Conservation (phyloP, 2,888 invertebrate genomes). For the Acrocyrtus sp. region DNA sequence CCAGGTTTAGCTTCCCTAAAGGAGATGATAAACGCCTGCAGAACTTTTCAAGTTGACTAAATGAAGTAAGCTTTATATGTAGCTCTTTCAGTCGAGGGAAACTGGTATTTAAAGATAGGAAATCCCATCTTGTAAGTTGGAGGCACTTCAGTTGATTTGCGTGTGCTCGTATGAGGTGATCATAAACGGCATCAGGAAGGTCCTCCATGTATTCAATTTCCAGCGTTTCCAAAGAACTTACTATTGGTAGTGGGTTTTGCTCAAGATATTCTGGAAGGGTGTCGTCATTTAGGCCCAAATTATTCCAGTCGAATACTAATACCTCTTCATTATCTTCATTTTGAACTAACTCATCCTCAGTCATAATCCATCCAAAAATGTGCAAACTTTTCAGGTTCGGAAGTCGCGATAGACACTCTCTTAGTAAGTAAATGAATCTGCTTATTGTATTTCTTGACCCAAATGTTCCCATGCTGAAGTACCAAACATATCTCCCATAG, state of each 20-base stretch:
- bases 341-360: no score
- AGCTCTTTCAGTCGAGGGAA: slow-evolving; percentile 13
- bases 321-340: slow-evolving; percentile 2
- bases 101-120: neutral
- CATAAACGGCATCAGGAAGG: neutral
- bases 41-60: neutral
- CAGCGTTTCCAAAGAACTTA: neutral
- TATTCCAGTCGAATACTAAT: no score
- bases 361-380: slow-evolving; percentile 10
- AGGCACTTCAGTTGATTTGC: neutral
- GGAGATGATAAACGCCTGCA: slow-evolving; percentile 3
- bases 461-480: neutral
- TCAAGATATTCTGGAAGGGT: neutral
- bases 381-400: slow-evolving; percentile 10
- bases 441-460: neutral
- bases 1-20: neutral
- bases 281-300: neutral
- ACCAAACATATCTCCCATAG: slow-evolving; percentile 5
- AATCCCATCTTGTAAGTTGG: slow-evolving; percentile 6
- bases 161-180: slow-evolving; percentile 4
- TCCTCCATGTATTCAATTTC: slow-evolving; percentile 7
- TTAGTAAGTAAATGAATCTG: neutral
- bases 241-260: neutral
- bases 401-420: neutral
- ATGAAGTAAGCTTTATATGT: neutral